These are phyloP conservation scores for Leuciscus idus DNA, from an alignment of 2,113 vertebrate species.

Conservation along the genomic window DNA sequence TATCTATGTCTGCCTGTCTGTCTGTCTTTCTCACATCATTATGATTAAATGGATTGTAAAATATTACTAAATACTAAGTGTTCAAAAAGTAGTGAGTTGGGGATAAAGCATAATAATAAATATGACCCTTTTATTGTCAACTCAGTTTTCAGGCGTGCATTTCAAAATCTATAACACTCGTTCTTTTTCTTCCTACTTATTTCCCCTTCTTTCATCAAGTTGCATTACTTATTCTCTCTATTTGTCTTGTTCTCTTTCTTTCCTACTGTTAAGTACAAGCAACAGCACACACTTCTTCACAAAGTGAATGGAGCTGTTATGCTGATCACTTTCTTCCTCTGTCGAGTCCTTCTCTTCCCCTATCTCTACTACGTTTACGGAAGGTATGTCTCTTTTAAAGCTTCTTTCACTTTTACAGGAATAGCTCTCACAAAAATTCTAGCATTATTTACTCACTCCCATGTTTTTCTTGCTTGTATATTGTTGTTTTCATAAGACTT, in stretches of 20 bases:
- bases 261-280: slow-evolving; percentile 79
- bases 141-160: not conserved
- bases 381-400: slow-evolving; percentile 72
- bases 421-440: too few relatives aligned
- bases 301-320: slow-evolving; percentile 89
- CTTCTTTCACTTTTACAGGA: too few relatives aligned
- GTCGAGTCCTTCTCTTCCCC: slow-evolving; percentile 91
- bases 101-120: not conserved
- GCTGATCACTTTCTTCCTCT: slow-evolving; percentile 91
- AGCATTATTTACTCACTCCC: too few relatives aligned
- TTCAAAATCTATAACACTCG: slow-evolving; percentile 11
- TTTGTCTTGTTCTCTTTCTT: slow-evolving; percentile 56
- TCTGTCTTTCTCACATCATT: too few relatives aligned
- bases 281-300: slow-evolving; percentile 89
- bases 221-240: slow-evolving; percentile 63
- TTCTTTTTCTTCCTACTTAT: not conserved
- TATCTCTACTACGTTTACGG: slow-evolving; percentile 94
- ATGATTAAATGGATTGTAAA: too few relatives aligned
- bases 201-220: slow-evolving; percentile 60
- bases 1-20: too few relatives aligned
- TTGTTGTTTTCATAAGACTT: too few relatives aligned
- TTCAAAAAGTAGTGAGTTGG: too few relatives aligned
- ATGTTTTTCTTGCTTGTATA: too few relatives aligned
- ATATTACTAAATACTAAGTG: too few relatives aligned
- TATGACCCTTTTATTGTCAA: not conserved